Evolutionary conservation across 2,888 invertebrate genomes (phyloP), one percentile per base, ranked within the genome.

Genomic region (Harpalus rufipes): DNA sequence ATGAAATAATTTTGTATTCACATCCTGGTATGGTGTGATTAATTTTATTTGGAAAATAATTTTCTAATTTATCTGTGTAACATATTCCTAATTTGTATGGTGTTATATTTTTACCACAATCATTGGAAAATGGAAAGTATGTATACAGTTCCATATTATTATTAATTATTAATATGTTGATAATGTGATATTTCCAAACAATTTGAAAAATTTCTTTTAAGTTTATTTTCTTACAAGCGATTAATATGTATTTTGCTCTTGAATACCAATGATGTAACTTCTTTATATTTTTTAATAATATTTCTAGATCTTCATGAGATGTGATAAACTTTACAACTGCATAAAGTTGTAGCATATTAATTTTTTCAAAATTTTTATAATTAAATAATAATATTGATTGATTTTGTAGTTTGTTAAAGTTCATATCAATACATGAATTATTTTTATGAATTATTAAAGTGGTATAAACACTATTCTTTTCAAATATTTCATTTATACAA

Each of bases 31-130:
- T 7, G 16, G 41, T 16, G n/a, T 44, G 18, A 12, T 51, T 51
- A 51, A 74, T 21, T 74, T 74, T 74, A 44, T 18, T 16, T 51
- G 74, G 74, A 51, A 18, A 74, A 51, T 44, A 74, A 51, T 74
- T 74, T 39, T 1, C 7, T 10, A 74, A 32, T 32, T 32, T 12
- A 51, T 8, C 21, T 18, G 51, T 7, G 10, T 74, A n/a, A 51
- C 74, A 74, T 6, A 44, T 18, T 51, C 44, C 44, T 51, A 74
- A 51, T 18, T 44, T 7, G 16, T 51, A 8, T 16, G 44, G 44
- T 7, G 18, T 18, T 25, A 74, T 21, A 18, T 74, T 21, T 12
- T 51, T 74, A 51, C 21, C 16, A 74, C 44, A 74, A 18, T 44
- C 16, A 14, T 74, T 18, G 8, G 41, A 6, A n/a, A 44, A 74